Conservation (phyloP, 2,888 invertebrate species). For the Diaprepes abbreviatus region DNA sequence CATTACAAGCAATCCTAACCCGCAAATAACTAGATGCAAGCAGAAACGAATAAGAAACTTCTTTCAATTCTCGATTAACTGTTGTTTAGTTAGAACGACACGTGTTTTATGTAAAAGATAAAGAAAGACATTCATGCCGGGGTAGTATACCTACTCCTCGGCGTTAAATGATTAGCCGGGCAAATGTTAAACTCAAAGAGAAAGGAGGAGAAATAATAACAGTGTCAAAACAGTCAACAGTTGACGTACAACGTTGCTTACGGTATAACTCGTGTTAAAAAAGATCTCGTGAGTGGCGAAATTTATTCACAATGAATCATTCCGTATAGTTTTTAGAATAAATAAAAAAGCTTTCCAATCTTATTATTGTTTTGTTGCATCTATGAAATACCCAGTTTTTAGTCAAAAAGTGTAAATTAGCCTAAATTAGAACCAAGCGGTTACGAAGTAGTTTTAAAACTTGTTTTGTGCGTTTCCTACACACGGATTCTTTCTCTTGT, state of each 20-base stretch:
- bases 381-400: not conserved
- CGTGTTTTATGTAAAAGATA: not conserved
- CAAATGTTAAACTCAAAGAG: conserved; percentile 21
- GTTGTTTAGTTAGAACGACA: not conserved
- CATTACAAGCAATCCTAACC: not conserved
- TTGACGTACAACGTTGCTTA: conserved; percentile 34
- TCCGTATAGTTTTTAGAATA: not conserved
- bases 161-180: not conserved
- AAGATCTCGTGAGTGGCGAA: conserved; percentile 22
- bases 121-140: not conserved
- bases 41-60: not conserved
- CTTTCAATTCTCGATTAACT: not conserved
- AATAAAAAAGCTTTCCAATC: not conserved
- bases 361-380: not conserved
- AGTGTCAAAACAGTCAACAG: conserved; percentile 42
- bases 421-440: conserved; percentile 17
- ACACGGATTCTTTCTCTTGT: conserved; percentile 38
- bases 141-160: not conserved
- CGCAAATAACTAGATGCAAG: not conserved
- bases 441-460: conserved; percentile 24
- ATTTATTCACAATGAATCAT: conserved; percentile 24
- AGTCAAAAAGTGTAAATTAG: conserved; percentile 14
- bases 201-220: conserved; percentile 17
- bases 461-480: conserved; percentile 31
- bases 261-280: conserved; percentile 18